These are phyloP conservation scores for Saccostrea glomerata DNA, from an alignment of 1,140 invertebrate species.

Conservation along the genomic window DNA sequence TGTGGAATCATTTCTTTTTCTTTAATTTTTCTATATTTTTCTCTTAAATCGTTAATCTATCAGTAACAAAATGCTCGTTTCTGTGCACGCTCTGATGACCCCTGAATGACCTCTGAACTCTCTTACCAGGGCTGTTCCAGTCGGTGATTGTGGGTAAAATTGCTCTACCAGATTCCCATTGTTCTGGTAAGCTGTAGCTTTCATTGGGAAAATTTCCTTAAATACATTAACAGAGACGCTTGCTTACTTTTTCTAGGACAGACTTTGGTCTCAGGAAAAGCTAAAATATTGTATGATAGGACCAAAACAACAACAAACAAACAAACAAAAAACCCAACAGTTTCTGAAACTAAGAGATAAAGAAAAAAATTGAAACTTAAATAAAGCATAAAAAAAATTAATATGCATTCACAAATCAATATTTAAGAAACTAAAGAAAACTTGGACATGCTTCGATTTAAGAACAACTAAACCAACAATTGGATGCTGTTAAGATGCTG, in stretches of 20 bases:
- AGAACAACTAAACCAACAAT: neutral
- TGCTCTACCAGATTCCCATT: conserved; percentile 8
- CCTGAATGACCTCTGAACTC: neutral
- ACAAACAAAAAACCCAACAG: neutral
- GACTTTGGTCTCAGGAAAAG: neutral
- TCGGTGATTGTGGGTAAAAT: neutral
- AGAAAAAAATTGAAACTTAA: neutral
- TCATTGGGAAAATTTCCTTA: conserved; percentile 3
- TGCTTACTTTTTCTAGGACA: neutral
- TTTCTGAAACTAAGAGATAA: neutral
- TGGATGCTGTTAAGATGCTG: no score
- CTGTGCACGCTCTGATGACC: conserved; percentile 11
- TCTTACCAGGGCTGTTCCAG: conserved; percentile 2
- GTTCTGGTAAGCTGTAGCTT: conserved; percentile 9
- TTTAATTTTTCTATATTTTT: no score
- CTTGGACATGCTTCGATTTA: neutral
- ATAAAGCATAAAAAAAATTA: no score
- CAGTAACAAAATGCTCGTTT: no score
- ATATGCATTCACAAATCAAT: neutral
- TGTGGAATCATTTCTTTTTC: no score
- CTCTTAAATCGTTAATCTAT: no score
- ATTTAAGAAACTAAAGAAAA: conserved; percentile 7
- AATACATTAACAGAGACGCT: neutral
- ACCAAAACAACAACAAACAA: no score
- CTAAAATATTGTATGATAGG: no score